Evolutionary conservation across 2,888 invertebrate genomes (phyloP), one percentile per base, ranked within the genome.

Genomic region (Baronia brevicornis): DNA sequence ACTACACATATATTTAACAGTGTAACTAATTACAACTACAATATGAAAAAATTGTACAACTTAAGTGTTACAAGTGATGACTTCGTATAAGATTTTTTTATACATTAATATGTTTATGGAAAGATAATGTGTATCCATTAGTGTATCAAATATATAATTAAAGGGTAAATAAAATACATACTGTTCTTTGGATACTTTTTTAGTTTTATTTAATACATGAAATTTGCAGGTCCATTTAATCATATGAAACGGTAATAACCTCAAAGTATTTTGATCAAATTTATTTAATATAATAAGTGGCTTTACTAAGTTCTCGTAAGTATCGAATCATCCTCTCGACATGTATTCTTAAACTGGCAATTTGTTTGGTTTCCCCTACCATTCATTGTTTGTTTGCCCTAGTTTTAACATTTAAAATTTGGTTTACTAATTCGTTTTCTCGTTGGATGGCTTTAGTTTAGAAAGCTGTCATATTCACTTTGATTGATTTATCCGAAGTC

Each of bases 151-250:
- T 13, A 13, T 13, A 13, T 13, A 24, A 24, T 24, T 24, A 24
- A 13, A 13, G 21, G 15, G 25, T 15, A 5, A 15, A n/a, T 8
- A 25, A 14, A 25, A 25, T 25, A 25, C n/a, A 12, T 18, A 26
- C 6, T 19, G 13, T 19, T 4, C 6, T 6, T 5, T n/a, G 18
- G 11, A 13, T 17, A 25, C 12, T 8, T 9, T 10, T 30, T 13
- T 9, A 19, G 5, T 8, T 31, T 35, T 23, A 39, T 41, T 49
- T 46, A 26, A 49, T 46, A 0, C 44, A 11, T 24, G 42, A 43
- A 39, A 44, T 40, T 34, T 51, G 48, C 14, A 54, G 17, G 28
- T 54, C 51, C 3, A 52, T 38, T 12, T 48, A 40, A n/a, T 19
- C 44, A 41, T 48, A 51, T 1, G 48, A 38, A 20, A 48, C 42